Percentiles rank a stretch among this genome's conserved stretches.
These are phyloP conservation scores for Drosophila varians DNA, from an alignment of 1,140 invertebrate species.

Conservation along the genomic window DNA sequence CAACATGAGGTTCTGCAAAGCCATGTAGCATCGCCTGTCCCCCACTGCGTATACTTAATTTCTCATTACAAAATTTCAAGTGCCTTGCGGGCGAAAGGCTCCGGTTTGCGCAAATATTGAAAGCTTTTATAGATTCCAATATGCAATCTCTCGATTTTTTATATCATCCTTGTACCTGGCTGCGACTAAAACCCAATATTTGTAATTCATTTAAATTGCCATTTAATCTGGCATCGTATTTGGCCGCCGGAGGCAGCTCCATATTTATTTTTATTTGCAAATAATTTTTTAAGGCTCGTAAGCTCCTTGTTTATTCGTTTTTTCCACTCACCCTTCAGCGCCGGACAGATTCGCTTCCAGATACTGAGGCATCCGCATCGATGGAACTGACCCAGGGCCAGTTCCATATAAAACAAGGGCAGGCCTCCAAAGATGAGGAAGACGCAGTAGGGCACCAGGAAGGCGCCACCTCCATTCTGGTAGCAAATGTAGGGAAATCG, in stretches of 20 bases:
- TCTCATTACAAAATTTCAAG: constrained; percentile 37
- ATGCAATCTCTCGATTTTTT: constrained; percentile 63
- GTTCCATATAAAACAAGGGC: constrained; percentile 97
- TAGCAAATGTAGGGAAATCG: constrained; percentile 93
- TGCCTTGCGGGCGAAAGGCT: constrained; percentile 3
- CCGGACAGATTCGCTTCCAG: constrained; percentile 97
- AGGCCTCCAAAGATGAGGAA: constrained; percentile 96
- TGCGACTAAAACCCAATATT: constrained; percentile 62
- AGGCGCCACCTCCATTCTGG: constrained; percentile 93
- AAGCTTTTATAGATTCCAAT: constrained; percentile 50
- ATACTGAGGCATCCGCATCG: constrained; percentile 96
- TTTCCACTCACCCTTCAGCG: constrained; percentile 94
- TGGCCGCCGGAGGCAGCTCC: neutral
- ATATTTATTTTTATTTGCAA: constrained; percentile 13
- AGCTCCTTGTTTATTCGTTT: neutral
- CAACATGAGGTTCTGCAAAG: constrained; percentile 18
- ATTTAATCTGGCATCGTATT: constrained; percentile 17
- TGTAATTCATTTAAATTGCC: constrained; percentile 68
- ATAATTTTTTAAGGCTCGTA: constrained; percentile 7
- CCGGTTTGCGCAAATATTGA: constrained; percentile 45
- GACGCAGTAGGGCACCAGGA: constrained; percentile 96
- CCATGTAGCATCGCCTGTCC: neutral
- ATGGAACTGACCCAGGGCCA: constrained; percentile 96
- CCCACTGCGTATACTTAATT: constrained; percentile 46
- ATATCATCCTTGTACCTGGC: neutral